These are phyloP conservation scores for Mugil cephalus DNA, from an alignment of 2,113 vertebrate genomes.

Conservation along the genomic window DNA sequence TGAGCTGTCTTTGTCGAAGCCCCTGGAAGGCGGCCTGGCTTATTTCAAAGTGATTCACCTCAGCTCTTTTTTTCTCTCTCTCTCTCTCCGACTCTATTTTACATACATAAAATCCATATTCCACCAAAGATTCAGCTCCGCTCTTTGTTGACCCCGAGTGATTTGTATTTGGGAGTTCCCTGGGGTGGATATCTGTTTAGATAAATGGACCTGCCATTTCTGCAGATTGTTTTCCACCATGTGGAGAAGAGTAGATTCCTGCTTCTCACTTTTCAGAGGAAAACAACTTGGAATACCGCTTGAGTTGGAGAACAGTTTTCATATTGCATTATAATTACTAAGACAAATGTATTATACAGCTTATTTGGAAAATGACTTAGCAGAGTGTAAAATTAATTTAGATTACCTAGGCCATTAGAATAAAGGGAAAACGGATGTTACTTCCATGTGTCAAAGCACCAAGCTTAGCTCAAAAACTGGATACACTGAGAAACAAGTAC, in stretches of 20 bases:
- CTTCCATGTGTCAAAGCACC: no score
- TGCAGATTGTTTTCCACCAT: neutral
- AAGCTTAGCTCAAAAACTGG: no score
- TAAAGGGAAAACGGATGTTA: no score
- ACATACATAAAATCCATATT: constrained; percentile 34
- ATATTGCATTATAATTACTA: neutral
- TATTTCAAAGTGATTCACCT: constrained; percentile 51
- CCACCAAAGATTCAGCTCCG: constrained; percentile 16
- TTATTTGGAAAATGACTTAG: no score
- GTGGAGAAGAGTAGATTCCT: no score
- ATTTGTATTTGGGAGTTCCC: constrained; percentile 22
- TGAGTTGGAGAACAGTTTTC: neutral
- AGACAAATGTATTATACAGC: no score
- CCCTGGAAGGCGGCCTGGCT: constrained; percentile 61
- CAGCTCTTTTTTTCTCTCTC: constrained; percentile 11
- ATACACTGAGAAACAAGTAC: no score
- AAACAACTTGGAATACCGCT: constrained; percentile 2
- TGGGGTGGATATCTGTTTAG: constrained; percentile 19
- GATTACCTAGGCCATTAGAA: no score
- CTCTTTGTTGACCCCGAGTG: constrained; percentile 18
- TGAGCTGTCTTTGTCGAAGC: constrained; percentile 46
- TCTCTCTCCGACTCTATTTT: constrained; percentile 30
- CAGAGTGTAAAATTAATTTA: no score
- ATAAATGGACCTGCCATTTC: neutral
- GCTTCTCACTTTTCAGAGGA: neutral